These are phyloP conservation scores for Tinamus major DNA, from an alignment of 2,797 vertebrate genomes.

Conservation along the genomic window DNA sequence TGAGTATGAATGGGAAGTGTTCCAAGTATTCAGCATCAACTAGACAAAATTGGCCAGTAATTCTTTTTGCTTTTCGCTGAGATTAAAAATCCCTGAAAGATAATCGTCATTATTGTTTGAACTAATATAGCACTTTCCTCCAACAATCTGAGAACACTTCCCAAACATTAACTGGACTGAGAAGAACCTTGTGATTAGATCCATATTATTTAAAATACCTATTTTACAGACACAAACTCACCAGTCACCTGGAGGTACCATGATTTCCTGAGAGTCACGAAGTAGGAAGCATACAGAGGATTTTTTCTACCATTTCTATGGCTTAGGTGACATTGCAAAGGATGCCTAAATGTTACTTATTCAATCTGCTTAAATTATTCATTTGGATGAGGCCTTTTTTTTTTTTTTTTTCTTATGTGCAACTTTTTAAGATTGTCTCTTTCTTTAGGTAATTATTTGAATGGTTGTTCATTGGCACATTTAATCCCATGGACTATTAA, in stretches of 20 bases:
- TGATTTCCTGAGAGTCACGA: not conserved
- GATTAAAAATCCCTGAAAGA: slow-evolving; percentile 63
- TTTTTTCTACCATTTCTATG: not conserved
- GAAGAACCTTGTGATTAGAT: slow-evolving; percentile 25
- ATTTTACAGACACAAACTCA: slow-evolving; percentile 23
- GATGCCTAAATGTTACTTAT: not conserved
- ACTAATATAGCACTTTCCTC: slow-evolving; percentile 44
- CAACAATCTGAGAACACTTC: slow-evolving; percentile 42
- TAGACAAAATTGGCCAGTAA: slow-evolving; percentile 64
- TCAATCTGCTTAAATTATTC: not conserved
- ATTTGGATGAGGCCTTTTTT: not conserved
- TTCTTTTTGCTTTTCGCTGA: slow-evolving; percentile 56
- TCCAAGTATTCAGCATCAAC: slow-evolving; percentile 70
- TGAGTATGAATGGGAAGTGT: slow-evolving; percentile 28
- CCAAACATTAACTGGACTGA: slow-evolving; percentile 21
- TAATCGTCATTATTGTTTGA: slow-evolving; percentile 60
- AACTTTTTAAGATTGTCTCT: not conserved
- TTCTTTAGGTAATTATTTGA: not conserved
- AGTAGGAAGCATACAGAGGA: not conserved
- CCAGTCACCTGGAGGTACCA: not conserved
- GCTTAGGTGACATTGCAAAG: not conserved
- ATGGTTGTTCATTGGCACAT: fast-evolving
- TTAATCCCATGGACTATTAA: not conserved
- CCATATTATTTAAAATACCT: slow-evolving; percentile 33
- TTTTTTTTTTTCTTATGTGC: not conserved